A percentile compares a stretch with the other conserved stretches of the same genome.
Evolutionary conservation across 2,888 invertebrate genomes (phyloP).

Genomic region (Scaptomyza caliginosa): DNA sequence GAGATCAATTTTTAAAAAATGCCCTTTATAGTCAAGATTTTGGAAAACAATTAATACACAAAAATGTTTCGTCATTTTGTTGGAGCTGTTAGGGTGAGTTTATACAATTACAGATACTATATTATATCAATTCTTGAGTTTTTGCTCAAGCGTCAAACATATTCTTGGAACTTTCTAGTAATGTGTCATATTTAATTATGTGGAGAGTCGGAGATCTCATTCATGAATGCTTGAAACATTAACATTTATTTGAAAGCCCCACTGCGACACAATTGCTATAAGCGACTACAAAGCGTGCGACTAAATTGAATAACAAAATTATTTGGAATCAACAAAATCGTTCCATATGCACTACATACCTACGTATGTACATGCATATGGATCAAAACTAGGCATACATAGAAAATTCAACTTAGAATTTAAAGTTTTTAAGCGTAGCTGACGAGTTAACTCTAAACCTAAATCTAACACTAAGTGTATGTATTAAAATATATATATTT

Average conservation of each 20-base stretch:
- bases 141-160: slow-evolving; percentile 35
- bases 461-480: slow-evolving; percentile 55
- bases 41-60: slow-evolving; percentile 29
- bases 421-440: slow-evolving; percentile 57
- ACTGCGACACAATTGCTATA: slow-evolving; percentile 17
- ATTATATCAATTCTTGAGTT: slow-evolving; percentile 26
- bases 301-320: slow-evolving; percentile 38
- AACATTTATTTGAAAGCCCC: slow-evolving; percentile 51
- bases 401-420: slow-evolving; percentile 41
- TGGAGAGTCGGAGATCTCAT: slow-evolving; percentile 13
- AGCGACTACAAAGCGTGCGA: slow-evolving; percentile 24
- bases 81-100: slow-evolving; percentile 3
- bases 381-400: slow-evolving; percentile 13
- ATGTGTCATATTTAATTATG: background rate
- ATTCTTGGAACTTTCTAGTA: background rate
- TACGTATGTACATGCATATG: background rate
- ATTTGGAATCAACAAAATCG: slow-evolving; percentile 29
- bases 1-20: slow-evolving; percentile 37
- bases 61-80: slow-evolving; percentile 30
- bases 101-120: slow-evolving; percentile 17
- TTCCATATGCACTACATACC: slow-evolving; percentile 7
- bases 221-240: slow-evolving; percentile 27
- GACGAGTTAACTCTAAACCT: slow-evolving; percentile 35
- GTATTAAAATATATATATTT: slow-evolving; percentile 5
- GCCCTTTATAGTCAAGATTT: slow-evolving; percentile 33